Evolutionary conservation across 2,113 vertebrate species (phyloP).

Genomic region (Engraulis encrasicolus): DNA sequence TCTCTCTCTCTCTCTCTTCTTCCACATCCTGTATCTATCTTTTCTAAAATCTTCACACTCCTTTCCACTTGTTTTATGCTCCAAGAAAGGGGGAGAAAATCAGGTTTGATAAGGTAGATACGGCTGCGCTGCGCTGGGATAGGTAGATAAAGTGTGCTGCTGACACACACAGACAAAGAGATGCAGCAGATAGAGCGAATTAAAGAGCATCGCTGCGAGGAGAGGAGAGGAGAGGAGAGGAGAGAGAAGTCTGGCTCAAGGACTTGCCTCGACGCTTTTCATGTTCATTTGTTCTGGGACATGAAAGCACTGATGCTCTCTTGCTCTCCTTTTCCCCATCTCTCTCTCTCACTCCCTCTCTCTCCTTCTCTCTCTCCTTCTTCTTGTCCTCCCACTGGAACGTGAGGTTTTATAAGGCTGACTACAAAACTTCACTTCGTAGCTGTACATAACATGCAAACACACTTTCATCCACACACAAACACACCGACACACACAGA

Average conservation of each 20-base stretch:
- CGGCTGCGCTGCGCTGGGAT: background rate
- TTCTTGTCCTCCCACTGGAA: constrained; percentile 4
- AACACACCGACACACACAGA: no score
- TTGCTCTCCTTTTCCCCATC: constrained; percentile 19
- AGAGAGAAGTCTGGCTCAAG: constrained; percentile 45
- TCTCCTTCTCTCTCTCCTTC: constrained; percentile 20
- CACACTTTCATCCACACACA: background rate
- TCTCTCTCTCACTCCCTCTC: background rate
- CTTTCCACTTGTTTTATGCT: background rate
- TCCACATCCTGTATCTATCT: background rate
- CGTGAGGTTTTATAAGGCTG: background rate
- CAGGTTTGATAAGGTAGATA: constrained; percentile 32
- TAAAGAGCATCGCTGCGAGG: constrained; percentile 37
- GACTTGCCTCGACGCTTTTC: constrained; percentile 50
- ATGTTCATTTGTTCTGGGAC: constrained; percentile 51
- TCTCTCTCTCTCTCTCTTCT: background rate
- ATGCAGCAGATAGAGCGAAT: constrained; percentile 33
- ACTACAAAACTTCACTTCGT: background rate
- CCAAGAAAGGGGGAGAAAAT: background rate
- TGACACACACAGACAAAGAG: constrained; percentile 30
- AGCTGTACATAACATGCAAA: background rate
- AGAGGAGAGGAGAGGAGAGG: no score
- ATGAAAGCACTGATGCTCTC: constrained; percentile 41
- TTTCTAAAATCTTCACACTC: background rate
- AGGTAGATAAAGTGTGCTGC: background rate